Percentiles rank a stretch among this genome's conserved stretches.
Conservation (phyloP, 2,113 vertebrate genomes). For the Galbula dea region DNA sequence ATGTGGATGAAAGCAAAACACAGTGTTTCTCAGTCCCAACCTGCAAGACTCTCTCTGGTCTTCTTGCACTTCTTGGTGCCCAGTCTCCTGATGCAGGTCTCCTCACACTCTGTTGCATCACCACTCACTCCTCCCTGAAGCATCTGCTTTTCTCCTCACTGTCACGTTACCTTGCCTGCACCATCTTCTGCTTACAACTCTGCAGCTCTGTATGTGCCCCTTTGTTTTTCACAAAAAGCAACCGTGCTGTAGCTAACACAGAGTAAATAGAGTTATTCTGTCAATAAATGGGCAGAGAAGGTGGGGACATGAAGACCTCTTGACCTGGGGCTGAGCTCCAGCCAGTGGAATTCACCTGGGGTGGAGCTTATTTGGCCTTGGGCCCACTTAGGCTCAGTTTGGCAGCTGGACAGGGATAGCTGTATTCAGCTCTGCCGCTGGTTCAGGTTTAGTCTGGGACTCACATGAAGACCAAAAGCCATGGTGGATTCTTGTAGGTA, state of each 20-base stretch:
- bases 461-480: neutral
- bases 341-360: neutral
- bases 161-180: neutral
- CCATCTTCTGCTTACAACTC: neutral
- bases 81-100: neutral
- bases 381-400: neutral
- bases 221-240: neutral
- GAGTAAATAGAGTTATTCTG: neutral
- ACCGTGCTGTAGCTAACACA: neutral
- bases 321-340: neutral
- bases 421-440: neutral
- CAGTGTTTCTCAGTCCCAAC: neutral
- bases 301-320: neutral
- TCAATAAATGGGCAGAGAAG: neutral
- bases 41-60: neutral
- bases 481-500: neutral
- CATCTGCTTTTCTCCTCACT: neutral
- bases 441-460: neutral
- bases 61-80: neutral
- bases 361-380: neutral
- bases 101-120: accelerated
- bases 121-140: neutral
- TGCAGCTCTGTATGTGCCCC: neutral
- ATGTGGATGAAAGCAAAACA: neutral
- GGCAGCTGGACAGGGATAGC: neutral